Evolutionary conservation across 2,888 invertebrate genomes (phyloP).

Genomic region (Gibbula magus): DNA sequence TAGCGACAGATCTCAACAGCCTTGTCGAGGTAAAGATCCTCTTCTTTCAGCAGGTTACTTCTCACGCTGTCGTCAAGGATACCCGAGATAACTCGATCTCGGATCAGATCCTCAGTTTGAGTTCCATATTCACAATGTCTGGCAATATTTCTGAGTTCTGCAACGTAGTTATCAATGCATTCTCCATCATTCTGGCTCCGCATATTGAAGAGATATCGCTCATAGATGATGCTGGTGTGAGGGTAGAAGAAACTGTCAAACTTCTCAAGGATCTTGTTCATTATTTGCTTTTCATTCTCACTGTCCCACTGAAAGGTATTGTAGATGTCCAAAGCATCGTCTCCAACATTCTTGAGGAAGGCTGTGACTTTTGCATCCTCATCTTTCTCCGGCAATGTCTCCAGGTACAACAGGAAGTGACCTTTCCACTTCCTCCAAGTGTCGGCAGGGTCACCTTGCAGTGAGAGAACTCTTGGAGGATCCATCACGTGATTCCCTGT

Average conservation of each 20-base stretch:
- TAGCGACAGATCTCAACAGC: not conserved
- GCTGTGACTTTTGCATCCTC: not conserved
- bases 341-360: not conserved
- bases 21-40: not conserved
- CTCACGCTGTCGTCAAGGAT: not conserved
- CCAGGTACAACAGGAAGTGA: not conserved
- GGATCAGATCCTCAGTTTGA: not conserved
- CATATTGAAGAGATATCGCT: not conserved
- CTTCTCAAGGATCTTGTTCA: constrained; percentile 3
- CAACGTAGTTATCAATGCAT: not conserved
- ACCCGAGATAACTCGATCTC: not conserved
- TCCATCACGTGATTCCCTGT: not conserved
- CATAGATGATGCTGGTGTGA: not conserved
- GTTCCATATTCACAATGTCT: not conserved
- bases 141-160: not conserved
- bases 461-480: not conserved
- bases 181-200: not conserved
- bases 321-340: not conserved
- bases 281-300: not conserved
- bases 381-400: not conserved
- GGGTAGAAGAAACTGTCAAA: not conserved
- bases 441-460: not conserved
- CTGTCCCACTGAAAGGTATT: not conserved
- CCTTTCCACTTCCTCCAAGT: not conserved
- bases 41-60: not conserved